phyloP scores from a whole-genome alignment of 2,113 vertebrate species.

The Gavia stellata region DNA sequence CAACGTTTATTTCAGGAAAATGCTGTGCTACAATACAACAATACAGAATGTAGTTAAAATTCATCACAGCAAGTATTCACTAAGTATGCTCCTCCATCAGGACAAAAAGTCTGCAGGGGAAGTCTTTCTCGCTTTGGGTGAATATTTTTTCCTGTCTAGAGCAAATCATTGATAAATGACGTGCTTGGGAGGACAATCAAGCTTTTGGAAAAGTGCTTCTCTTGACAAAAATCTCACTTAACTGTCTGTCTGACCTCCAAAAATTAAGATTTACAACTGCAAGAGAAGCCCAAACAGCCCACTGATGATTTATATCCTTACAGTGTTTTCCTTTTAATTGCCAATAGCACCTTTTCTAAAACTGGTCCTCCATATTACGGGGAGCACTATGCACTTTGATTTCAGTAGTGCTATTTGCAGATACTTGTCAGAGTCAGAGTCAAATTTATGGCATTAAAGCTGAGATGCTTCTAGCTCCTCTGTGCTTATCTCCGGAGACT shows the following conservation, averaged over 20 bases:
- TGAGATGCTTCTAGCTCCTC: not conserved
- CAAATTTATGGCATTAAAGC: not conserved
- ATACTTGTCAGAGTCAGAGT: not conserved
- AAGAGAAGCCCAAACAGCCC: not conserved
- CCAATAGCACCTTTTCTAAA: not conserved
- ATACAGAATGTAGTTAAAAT: not conserved
- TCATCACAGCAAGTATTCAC: not conserved
- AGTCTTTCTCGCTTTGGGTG: not conserved
- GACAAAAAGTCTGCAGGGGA: not conserved
- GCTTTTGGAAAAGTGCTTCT: not conserved
- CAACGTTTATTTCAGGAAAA: not conserved
- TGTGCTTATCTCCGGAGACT: not conserved
- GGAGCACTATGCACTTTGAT: not conserved
- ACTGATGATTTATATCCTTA: not conserved
- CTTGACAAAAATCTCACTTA: not conserved
- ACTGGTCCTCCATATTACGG: not conserved
- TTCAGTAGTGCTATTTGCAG: not conserved
- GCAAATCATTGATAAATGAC: not conserved
- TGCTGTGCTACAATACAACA: not conserved
- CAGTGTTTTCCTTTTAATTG: not conserved
- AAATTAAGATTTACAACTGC: not conserved
- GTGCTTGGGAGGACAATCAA: not conserved
- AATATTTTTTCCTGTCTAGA: not conserved
- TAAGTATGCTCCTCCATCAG: not conserved
- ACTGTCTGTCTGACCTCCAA: not conserved